Percentiles rank a stretch among this genome's conserved stretches.
These are phyloP conservation scores for Ctenoplectra terminalis DNA, from an alignment of 1,140 invertebrate genomes.

Conservation along the genomic window DNA sequence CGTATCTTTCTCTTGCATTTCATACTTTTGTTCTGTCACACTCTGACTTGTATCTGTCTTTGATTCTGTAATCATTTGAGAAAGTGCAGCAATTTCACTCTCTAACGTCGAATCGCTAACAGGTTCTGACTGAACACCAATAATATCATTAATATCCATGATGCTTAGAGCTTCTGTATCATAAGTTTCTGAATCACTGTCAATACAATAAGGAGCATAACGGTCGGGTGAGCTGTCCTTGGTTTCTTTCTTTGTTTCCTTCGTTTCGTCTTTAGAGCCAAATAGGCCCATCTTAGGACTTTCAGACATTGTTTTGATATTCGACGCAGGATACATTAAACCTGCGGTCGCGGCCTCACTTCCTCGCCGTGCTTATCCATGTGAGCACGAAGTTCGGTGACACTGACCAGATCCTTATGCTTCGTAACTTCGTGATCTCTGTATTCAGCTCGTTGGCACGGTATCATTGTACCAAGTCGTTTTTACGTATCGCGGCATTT, in stretches of 20 bases:
- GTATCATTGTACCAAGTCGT: neutral
- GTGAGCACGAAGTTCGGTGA: neutral
- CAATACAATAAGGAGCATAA: constrained; percentile 68
- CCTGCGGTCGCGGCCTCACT: neutral
- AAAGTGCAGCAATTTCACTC: constrained; percentile 80
- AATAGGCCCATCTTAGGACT: constrained; percentile 73
- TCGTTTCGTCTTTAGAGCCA: constrained; percentile 71
- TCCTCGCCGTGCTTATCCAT: neutral
- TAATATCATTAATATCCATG: constrained; percentile 78
- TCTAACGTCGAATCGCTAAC: constrained; percentile 77
- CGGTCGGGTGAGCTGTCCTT: constrained; percentile 62
- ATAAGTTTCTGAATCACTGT: constrained; percentile 73
- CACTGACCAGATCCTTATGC: neutral
- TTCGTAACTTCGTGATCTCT: neutral
- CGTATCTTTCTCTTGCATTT: neutral
- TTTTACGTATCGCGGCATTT: constrained; percentile 21
- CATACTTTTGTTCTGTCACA: neutral
- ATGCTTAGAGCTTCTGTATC: constrained; percentile 71
- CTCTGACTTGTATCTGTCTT: constrained; percentile 51
- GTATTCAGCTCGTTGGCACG: neutral
- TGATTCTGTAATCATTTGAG: constrained; percentile 78
- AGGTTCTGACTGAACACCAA: constrained; percentile 73
- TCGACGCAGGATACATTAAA: constrained; percentile 24
- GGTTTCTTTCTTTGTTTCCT: constrained; percentile 56
- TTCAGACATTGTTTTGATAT: constrained; percentile 70